phyloP scores from a whole-genome alignment of 2,888 invertebrate species.

The Epiblema foenella region DNA sequence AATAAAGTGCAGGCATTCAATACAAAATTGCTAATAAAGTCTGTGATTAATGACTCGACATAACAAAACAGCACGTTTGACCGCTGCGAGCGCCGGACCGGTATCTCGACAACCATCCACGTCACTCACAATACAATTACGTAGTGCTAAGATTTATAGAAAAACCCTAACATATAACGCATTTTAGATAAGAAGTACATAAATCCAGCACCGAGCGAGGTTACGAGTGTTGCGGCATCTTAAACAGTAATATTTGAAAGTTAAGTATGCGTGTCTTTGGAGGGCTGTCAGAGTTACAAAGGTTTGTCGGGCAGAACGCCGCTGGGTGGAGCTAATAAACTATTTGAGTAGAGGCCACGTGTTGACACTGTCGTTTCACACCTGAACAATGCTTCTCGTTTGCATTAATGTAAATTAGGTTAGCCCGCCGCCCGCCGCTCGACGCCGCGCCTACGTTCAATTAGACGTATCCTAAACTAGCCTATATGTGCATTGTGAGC shows the following conservation, averaged over 20 bases:
- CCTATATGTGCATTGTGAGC: constrained; percentile 75
- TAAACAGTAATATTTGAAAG: constrained; percentile 76
- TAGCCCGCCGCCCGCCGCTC: constrained; percentile 70
- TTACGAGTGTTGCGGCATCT: constrained; percentile 60
- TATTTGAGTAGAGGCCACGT: constrained; percentile 82
- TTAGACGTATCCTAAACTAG: constrained; percentile 81
- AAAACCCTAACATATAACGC: constrained; percentile 26
- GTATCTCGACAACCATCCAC: constrained; percentile 36
- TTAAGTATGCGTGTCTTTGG: constrained; percentile 78
- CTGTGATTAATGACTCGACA: constrained; percentile 35
- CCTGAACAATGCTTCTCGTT: constrained; percentile 85
- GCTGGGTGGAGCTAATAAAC: constrained; percentile 84
- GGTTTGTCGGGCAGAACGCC: constrained; percentile 77
- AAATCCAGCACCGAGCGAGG: constrained; percentile 45
- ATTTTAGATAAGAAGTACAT: constrained; percentile 43
- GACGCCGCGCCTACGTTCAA: constrained; percentile 77
- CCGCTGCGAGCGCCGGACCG: constrained; percentile 26
- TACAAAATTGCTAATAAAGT: constrained; percentile 38
- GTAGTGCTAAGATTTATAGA: constrained; percentile 37
- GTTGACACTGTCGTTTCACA: constrained; percentile 85
- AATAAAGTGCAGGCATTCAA: constrained; percentile 28
- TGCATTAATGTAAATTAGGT: constrained; percentile 85
- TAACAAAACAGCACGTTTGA: constrained; percentile 32
- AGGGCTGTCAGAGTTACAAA: constrained; percentile 80
- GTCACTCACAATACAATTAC: constrained; percentile 41